Evolutionary conservation across 2,888 invertebrate species (phyloP).

Genomic region (Pandemis heparana): DNA sequence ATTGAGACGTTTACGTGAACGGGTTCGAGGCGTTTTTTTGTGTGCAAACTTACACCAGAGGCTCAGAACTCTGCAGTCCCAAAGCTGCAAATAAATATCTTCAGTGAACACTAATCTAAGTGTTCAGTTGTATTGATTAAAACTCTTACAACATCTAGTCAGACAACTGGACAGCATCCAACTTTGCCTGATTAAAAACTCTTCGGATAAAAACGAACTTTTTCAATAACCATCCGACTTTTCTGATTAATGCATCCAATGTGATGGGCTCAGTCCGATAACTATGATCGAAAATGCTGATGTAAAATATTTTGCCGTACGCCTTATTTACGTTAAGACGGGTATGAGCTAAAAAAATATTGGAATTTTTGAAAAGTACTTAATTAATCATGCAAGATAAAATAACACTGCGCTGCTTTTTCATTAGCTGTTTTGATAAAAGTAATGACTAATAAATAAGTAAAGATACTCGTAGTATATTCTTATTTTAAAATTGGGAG

Average conservation of each 20-base stretch:
- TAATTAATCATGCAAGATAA: too few species aligned
- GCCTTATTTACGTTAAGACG: background rate
- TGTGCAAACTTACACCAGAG: too few species aligned
- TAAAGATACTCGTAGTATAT: too few species aligned
- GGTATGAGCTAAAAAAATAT: too few species aligned
- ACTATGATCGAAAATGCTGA: background rate
- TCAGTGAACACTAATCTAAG: background rate
- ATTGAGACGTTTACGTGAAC: too few species aligned
- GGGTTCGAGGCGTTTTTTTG: too few species aligned
- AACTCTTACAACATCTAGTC: slow-evolving; percentile 57
- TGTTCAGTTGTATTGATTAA: slow-evolving; percentile 52
- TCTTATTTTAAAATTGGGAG: too few species aligned
- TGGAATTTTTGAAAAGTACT: too few species aligned
- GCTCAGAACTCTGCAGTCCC: too few species aligned
- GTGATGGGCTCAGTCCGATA: slow-evolving; percentile 12
- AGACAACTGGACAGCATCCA: slow-evolving; percentile 65
- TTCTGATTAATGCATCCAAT: slow-evolving; percentile 41
- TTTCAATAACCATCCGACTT: slow-evolving; percentile 47
- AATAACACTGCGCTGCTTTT: too few species aligned
- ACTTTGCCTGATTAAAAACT: slow-evolving; percentile 71
- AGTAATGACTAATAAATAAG: too few species aligned
- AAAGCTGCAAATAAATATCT: background rate
- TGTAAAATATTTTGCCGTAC: background rate
- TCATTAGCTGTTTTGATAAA: too few species aligned
- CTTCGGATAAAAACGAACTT: slow-evolving; percentile 53